A percentile compares a stretch with the other conserved stretches of the same genome.
phyloP scores from a whole-genome alignment of 1,140 invertebrate species.

The Conus betulinus region DNA sequence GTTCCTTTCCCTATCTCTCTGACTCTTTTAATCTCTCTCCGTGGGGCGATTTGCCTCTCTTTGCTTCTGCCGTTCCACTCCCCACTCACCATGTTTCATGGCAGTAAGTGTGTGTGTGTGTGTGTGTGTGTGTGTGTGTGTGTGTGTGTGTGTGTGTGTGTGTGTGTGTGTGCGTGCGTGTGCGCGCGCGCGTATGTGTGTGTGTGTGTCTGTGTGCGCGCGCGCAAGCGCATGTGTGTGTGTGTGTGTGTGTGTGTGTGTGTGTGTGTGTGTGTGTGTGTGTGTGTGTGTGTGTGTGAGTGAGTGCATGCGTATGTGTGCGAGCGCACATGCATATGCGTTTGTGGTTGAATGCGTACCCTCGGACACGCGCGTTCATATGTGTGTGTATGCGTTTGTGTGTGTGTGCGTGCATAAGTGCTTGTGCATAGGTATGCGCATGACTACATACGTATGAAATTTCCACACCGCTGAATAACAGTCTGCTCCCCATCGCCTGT shows the following conservation, averaged over 20 bases:
- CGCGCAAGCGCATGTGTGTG: neutral
- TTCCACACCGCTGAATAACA: neutral
- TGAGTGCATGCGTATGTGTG: neutral
- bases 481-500: too few species aligned
- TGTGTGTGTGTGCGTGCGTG: neutral
- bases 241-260: conserved; percentile 5
- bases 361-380: neutral
- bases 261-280: conserved; percentile 10
- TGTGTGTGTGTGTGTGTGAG: conserved; percentile 23
- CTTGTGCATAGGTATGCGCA: neutral
- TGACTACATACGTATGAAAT: neutral
- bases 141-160: too few species aligned
- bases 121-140: too few species aligned
- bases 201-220: neutral
- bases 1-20: too few species aligned
- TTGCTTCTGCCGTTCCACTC: too few species aligned
- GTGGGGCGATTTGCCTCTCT: too few species aligned
- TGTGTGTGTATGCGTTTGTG: conserved; percentile 1
- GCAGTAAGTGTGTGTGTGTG: too few species aligned
- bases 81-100: too few species aligned
- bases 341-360: neutral
- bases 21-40: too few species aligned
- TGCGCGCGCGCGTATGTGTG: neutral
- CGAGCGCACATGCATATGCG: neutral
- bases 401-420: neutral